These are phyloP conservation scores for Hydrotaea diabolus DNA, from an alignment of 2,888 invertebrate species.

Conservation along the genomic window DNA sequence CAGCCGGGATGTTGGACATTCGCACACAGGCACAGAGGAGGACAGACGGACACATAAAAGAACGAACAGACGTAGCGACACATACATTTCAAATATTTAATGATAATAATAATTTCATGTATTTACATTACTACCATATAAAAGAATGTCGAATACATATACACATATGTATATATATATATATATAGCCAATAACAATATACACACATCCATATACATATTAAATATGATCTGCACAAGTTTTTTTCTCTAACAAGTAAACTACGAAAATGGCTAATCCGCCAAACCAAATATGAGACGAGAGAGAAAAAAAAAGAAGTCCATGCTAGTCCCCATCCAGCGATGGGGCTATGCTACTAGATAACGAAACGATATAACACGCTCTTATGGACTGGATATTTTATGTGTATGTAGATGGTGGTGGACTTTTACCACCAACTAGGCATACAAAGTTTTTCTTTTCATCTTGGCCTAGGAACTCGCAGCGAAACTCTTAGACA, in stretches of 20 bases:
- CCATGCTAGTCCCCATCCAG: background rate
- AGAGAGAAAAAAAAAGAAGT: background rate
- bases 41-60: too few species aligned
- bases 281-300: constrained; percentile 52
- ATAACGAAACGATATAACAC: background rate
- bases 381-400: background rate
- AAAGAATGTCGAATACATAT: background rate
- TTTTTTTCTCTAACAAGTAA: constrained; percentile 54
- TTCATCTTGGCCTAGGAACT: constrained; percentile 26
- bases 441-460: constrained; percentile 19
- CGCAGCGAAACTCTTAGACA: constrained; percentile 26
- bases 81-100: constrained; percentile 50
- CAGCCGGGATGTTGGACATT: constrained; percentile 48
- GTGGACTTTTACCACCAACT: constrained; percentile 31
- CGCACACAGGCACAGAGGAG: constrained; percentile 1
- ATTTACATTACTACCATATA: constrained; percentile 32
- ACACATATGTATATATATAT: background rate
- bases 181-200: background rate
- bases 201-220: background rate
- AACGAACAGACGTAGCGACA: background rate
- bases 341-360: constrained; percentile 14
- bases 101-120: constrained; percentile 62
- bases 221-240: constrained; percentile 50
- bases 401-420: constrained; percentile 7
- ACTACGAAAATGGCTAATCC: constrained; percentile 64